Percentiles rank a stretch among this genome's conserved stretches.
These are phyloP conservation scores for Gibbula magus DNA, from an alignment of 2,888 invertebrate species.

Conservation along the genomic window DNA sequence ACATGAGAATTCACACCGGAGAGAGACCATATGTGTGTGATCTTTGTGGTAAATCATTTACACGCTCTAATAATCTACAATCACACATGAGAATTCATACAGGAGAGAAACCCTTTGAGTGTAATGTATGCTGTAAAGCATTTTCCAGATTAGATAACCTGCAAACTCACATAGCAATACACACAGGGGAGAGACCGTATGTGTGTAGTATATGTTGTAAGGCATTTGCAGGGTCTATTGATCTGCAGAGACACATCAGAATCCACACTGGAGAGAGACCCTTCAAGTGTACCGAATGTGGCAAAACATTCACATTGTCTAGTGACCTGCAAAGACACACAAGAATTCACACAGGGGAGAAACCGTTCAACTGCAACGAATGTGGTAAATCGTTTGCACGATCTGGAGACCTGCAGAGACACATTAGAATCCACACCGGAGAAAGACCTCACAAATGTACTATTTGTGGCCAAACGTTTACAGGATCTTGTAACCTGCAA, in stretches of 20 bases:
- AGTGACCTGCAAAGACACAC: not conserved
- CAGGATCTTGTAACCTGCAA: slow-evolving; percentile 2
- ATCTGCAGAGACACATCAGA: not conserved
- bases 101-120: not conserved
- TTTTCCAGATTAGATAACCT: not conserved
- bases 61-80: not conserved
- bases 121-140: not conserved
- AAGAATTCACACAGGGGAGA: not conserved
- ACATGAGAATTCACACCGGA: not conserved
- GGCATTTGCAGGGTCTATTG: not conserved
- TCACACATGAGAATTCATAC: not conserved
- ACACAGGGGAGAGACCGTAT: not conserved
- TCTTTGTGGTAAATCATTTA: not conserved
- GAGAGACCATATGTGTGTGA: not conserved
- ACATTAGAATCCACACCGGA: slow-evolving; percentile 18
- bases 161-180: not conserved
- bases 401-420: not conserved
- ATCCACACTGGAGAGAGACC: slow-evolving; percentile 5
- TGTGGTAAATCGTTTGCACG: not conserved
- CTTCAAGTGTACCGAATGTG: slow-evolving; percentile 21
- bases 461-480: slow-evolving; percentile 22
- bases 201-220: not conserved
- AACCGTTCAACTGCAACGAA: not conserved
- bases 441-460: not conserved
- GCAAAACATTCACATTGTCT: slow-evolving; percentile 16